Evolutionary conservation across 1,140 invertebrate genomes (phyloP), one percentile per base, ranked within the genome.

Genomic region (Danaus plexippus): DNA sequence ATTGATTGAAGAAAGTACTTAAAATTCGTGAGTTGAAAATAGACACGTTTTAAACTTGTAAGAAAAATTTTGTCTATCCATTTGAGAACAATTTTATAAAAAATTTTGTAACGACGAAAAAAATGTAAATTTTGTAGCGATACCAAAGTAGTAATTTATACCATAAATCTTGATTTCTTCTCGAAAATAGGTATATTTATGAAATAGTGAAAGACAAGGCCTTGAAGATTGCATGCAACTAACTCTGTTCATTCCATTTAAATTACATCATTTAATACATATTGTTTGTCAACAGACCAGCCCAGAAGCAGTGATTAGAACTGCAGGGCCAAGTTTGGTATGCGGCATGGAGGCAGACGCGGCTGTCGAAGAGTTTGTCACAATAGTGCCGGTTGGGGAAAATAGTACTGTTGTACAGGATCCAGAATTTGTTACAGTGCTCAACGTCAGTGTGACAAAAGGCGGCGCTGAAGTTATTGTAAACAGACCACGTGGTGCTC

Each of bases 401-500:
- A 78, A 69, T 58, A 77, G 74, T 46, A 75, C 71, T 60, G 65
- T 64, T 51, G 59, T 64, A 11, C 63, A 64, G 45, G 86, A 88
- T 49, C 72, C 80, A 12, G 69, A 75, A 12, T 88, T 88, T 63
- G 85, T 88, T n/a, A 88, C 87, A 12, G 85, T 88, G 11, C 73
- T 88, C 0, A 86, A 80, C 22, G 80, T 88, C 42, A 77, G 85
- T 47, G 78, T 73, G 9, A 75, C 70, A 49, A 79, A 80, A 40
- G 85, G 89, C 11, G 89, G 89, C 11, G 92, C 94, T 63, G 92
- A 94, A 80, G 91, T 96, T 11, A 88, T 92, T 42, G 92, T 97
- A 9, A 94, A 94, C 68, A 89, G 96, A 54, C 88, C 97, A 53
- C 94, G 95, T 0, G 96, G 96, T 0, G 96, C 97, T 79, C 90